Percentiles rank a stretch among this genome's conserved stretches.
Evolutionary conservation across 1,140 invertebrate genomes (phyloP).

Genomic region (Cheumatopsyche charites): DNA sequence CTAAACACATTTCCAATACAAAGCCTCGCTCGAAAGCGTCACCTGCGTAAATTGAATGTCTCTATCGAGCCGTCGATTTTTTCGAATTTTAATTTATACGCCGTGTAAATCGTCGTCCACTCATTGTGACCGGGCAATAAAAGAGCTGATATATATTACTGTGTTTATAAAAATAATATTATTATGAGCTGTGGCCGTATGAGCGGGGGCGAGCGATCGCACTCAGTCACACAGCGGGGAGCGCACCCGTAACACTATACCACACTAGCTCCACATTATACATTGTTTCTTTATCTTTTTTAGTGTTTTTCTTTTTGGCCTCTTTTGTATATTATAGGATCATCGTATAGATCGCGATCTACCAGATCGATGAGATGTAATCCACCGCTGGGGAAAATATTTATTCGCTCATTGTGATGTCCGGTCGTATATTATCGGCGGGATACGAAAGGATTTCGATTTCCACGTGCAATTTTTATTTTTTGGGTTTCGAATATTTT

Average conservation of each 20-base stretch:
- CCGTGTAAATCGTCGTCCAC: background rate
- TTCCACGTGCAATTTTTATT: conserved; percentile 1
- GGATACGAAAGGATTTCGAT: background rate
- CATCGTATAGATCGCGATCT: conserved; percentile 17
- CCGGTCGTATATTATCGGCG: conserved; percentile 6
- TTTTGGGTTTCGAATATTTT: conserved; percentile 15
- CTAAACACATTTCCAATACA: no score
- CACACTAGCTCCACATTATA: conserved; percentile 9
- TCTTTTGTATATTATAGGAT: background rate
- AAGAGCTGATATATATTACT: background rate
- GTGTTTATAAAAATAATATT: background rate
- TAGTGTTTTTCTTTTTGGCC: background rate
- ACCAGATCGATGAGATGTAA: conserved; percentile 23
- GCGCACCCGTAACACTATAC: conserved; percentile 31
- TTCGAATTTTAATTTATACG: background rate
- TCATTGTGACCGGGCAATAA: background rate
- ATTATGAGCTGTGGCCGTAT: conserved; percentile 12
- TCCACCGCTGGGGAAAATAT: conserved; percentile 12
- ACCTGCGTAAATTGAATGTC: no score
- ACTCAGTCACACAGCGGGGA: conserved; percentile 14
- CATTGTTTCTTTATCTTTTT: background rate
- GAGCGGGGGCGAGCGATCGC: conserved; percentile 17
- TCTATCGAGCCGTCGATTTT: background rate
- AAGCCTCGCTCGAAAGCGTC: no score
- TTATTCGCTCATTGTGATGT: conserved; percentile 22